Conservation (phyloP, 2,888 invertebrate genomes). For the Gandaritis pyraliata region DNA sequence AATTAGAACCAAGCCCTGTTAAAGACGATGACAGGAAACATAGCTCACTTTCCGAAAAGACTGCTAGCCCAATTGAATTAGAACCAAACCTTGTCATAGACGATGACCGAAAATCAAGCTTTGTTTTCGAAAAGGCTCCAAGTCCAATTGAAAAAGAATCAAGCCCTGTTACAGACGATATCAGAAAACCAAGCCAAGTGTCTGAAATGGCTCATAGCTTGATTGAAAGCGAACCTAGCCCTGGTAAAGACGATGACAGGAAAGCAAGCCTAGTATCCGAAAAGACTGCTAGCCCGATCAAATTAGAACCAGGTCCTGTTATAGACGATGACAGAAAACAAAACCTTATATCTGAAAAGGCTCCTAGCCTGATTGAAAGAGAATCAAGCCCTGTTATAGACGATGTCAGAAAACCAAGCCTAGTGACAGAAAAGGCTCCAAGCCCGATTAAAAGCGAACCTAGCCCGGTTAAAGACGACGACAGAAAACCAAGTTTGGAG, state of each 20-base stretch:
- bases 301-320: slow-evolving; percentile 27
- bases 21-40: slow-evolving; percentile 2
- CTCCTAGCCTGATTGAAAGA: slow-evolving; percentile 13
- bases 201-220: slow-evolving; percentile 3
- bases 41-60: not conserved
- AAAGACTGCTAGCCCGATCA: slow-evolving; percentile 25
- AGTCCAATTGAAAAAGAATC: slow-evolving; percentile 5
- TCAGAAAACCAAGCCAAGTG: not conserved
- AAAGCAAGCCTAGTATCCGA: slow-evolving; percentile 19
- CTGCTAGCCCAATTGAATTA: slow-evolving; percentile 25
- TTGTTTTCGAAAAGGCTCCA: slow-evolving; percentile 5
- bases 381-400: slow-evolving; percentile 11
- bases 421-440: slow-evolving; percentile 21
- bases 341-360: slow-evolving; percentile 3
- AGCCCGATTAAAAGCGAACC: slow-evolving; percentile 18
- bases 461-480: not conserved
- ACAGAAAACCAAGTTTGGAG: slow-evolving; percentile 4
- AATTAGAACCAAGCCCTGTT: slow-evolving; percentile 21
- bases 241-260: slow-evolving; percentile 10
- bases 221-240: slow-evolving; percentile 3
- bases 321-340: slow-evolving; percentile 9
- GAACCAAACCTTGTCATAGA: slow-evolving; percentile 23
- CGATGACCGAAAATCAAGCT: slow-evolving; percentile 5
- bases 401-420: slow-evolving; percentile 24
- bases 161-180: slow-evolving; percentile 1